A percentile compares a stretch with the other conserved stretches of the same genome.
Evolutionary conservation across 2,113 vertebrate genomes (phyloP).

Genomic region (Megaptera novaeangliae): DNA sequence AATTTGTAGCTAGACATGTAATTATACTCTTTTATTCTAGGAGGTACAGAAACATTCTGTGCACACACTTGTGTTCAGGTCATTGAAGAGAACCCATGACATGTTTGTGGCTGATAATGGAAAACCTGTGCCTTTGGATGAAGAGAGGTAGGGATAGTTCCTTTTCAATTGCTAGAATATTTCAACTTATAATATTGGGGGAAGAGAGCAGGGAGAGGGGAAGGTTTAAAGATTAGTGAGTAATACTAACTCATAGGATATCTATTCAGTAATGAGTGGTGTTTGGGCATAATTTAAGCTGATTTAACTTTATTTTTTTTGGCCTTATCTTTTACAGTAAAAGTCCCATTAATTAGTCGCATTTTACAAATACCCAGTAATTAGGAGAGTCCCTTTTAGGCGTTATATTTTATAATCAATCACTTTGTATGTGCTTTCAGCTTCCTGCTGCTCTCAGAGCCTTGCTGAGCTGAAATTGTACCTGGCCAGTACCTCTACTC

Average conservation of each 20-base stretch:
- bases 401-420: conserved; percentile 43
- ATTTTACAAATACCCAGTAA: conserved; percentile 32
- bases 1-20: background rate
- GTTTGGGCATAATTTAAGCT: conserved; percentile 4
- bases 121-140: conserved; percentile 89
- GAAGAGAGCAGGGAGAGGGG: background rate
- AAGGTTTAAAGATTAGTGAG: background rate
- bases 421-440: conserved; percentile 48
- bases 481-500: conserved; percentile 41
- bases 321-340: conserved; percentile 34
- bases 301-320: background rate
- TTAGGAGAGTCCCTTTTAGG: background rate
- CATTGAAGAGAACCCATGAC: conserved; percentile 97
- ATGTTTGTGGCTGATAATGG: conserved; percentile 99
- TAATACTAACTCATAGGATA: background rate
- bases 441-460: conserved; percentile 61
- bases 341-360: conserved; percentile 5
- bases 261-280: background rate
- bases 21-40: conserved; percentile 75
- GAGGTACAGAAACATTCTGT: conserved; percentile 99
- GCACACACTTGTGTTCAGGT: conserved; percentile 97
- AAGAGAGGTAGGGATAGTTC: conserved; percentile 85
- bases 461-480: conserved; percentile 56
- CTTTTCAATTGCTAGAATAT: background rate
- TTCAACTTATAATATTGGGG: background rate